A percentile compares a stretch with the other conserved stretches of the same genome.
These are phyloP conservation scores for Lepidothrix coronata DNA, from an alignment of 2,113 vertebrate genomes.

Conservation along the genomic window DNA sequence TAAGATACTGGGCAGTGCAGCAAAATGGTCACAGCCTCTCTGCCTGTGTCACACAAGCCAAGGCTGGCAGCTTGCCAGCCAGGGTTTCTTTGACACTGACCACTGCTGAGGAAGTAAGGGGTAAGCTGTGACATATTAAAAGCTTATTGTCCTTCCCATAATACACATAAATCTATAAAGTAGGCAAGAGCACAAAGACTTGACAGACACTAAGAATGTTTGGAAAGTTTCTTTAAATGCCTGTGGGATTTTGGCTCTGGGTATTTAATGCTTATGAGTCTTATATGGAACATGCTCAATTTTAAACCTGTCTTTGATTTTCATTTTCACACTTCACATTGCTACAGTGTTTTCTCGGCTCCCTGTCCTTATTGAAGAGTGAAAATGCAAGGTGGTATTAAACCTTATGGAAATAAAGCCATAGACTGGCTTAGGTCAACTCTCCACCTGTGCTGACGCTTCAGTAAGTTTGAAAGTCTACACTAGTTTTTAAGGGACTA, in stretches of 20 bases:
- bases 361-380: not conserved
- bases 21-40: not conserved
- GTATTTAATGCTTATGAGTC: not conserved
- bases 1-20: not conserved
- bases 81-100: not conserved
- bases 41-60: not conserved
- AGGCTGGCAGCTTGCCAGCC: not conserved
- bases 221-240: not conserved
- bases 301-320: not conserved
- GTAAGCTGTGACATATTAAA: not conserved
- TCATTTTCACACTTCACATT: not conserved
- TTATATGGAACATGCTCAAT: not conserved
- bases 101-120: not conserved
- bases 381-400: not conserved
- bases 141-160: not conserved
- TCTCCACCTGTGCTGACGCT: not conserved
- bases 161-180: not conserved
- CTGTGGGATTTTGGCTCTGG: not conserved
- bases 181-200: not conserved
- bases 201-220: not conserved
- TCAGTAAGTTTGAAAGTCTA: not conserved
- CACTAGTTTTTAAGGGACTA: not conserved
- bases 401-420: not conserved
- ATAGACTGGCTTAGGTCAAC: not conserved
- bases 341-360: not conserved